Conservation (phyloP, 37 sponge, comb jelly and placozoan species). For the Eunapius fragilis region DNA sequence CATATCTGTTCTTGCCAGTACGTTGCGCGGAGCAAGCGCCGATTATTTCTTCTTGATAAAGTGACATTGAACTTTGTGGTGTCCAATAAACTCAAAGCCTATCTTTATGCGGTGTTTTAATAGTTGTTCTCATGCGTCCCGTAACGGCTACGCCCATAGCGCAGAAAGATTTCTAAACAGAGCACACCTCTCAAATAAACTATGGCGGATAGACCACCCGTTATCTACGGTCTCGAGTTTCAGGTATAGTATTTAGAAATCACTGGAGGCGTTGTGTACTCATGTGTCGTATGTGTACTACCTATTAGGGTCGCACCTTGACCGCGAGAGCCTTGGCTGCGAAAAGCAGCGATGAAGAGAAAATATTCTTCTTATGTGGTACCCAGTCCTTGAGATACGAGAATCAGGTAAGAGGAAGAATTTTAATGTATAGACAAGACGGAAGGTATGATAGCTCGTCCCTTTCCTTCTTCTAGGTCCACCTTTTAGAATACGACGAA, state of each 20-base stretch:
- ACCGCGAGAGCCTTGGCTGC: slow-evolving; percentile 82
- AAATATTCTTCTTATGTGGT: slow-evolving; percentile 90
- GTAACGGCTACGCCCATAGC: too few relatives aligned
- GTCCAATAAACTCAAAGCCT: too few relatives aligned
- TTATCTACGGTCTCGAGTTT: slow-evolving; percentile 88
- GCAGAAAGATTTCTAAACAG: too few relatives aligned
- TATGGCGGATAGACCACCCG: slow-evolving; percentile 60
- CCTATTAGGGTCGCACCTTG: slow-evolving; percentile 34
- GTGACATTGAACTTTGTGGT: too few relatives aligned
- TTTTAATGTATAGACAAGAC: too few relatives aligned
- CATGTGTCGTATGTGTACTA: neutral
- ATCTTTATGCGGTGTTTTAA: too few relatives aligned
- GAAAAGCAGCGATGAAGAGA: slow-evolving; percentile 84
- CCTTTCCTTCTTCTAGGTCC: slow-evolving; percentile 69
- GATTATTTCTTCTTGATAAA: too few relatives aligned
- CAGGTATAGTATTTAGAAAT: slow-evolving; percentile 47
- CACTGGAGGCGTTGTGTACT: neutral
- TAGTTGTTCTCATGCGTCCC: too few relatives aligned
- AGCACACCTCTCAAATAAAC: too few relatives aligned
- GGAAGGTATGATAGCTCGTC: too few relatives aligned
- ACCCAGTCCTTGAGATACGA: slow-evolving; percentile 88
- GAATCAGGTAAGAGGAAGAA: slow-evolving; percentile 95
- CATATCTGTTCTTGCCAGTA: too few relatives aligned
- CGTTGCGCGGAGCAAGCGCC: too few relatives aligned
- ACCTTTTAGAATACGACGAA: slow-evolving; percentile 91